Evolutionary conservation across 2,113 vertebrate genomes (phyloP).

Genomic region (Ctenomys sociabilis): DNA sequence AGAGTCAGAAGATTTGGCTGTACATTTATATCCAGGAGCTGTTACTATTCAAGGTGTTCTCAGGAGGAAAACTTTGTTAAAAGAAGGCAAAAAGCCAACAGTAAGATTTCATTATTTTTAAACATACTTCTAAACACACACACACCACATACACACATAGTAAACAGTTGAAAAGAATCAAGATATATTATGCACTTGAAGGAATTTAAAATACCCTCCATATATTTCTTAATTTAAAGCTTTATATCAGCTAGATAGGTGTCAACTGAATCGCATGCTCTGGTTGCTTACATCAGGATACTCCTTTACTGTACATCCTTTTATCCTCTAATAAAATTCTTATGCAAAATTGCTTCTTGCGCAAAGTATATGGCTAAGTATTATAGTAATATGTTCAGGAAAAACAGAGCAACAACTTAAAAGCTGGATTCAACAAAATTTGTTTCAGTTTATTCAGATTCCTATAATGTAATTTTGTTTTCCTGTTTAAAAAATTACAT

Average conservation of each 20-base stretch:
- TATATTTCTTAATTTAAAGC: background rate
- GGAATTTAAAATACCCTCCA: background rate
- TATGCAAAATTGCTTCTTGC: background rate
- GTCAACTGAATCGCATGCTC: background rate
- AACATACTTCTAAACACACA: constrained; percentile 1
- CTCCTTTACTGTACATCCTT: background rate
- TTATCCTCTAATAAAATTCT: background rate
- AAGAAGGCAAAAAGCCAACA: constrained; percentile 99
- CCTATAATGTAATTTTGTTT: background rate
- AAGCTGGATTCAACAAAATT: background rate
- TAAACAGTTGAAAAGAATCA: background rate
- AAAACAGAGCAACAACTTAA: background rate
- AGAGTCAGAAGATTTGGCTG: constrained; percentile 96
- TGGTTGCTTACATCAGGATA: background rate
- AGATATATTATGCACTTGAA: background rate
- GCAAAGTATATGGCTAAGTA: background rate
- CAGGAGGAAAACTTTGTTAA: constrained; percentile 96
- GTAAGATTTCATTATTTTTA: constrained; percentile 85
- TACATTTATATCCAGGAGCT: constrained; percentile 96
- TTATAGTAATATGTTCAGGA: constrained; percentile 4
- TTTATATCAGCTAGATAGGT: background rate
- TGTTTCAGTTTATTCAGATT: constrained; percentile 32
- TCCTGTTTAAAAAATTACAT: background rate
- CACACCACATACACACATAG: background rate
- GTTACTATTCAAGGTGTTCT: constrained; percentile 98